Conservation (phyloP, 1,140 invertebrate species). For the Magallana gigas region DNA sequence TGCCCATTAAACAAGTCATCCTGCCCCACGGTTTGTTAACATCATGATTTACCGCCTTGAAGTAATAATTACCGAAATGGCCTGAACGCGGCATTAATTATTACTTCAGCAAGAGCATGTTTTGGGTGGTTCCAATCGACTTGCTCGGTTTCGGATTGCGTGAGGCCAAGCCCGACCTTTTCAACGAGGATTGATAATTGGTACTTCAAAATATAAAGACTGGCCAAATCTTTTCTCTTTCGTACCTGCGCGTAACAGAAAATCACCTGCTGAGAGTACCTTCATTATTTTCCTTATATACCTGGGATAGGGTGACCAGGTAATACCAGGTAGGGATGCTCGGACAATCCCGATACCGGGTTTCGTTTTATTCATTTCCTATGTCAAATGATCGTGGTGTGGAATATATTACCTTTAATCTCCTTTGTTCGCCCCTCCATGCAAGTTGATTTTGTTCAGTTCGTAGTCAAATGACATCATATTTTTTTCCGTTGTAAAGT, state of each 20-base stretch:
- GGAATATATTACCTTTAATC: not conserved
- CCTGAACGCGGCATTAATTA: not conserved
- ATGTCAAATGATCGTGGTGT: constrained; percentile 5
- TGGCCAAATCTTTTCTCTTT: not conserved
- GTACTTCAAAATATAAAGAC: not conserved
- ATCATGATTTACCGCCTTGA: constrained; percentile 7
- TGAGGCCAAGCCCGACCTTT: not conserved
- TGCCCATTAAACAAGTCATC: not conserved
- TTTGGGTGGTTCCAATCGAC: constrained; percentile 10
- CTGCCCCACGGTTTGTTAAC: not conserved
- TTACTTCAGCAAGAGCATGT: constrained; percentile 8
- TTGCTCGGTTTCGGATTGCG: not conserved
- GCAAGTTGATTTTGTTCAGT: not conserved
- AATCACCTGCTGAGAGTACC: constrained; percentile 3
- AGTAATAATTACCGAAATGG: not conserved
- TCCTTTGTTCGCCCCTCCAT: not conserved
- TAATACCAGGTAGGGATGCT: not conserved
- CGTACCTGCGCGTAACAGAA: not conserved
- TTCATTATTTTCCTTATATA: not conserved
- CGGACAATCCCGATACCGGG: not conserved
- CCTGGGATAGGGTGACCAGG: constrained; percentile 5
- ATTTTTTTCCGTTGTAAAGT: not conserved
- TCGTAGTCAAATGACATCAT: not conserved
- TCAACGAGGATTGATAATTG: constrained; percentile 10
- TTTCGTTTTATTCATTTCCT: not conserved